These are phyloP conservation scores for Lophochroa leadbeateri DNA, from an alignment of 2,113 vertebrate species.

Conservation along the genomic window DNA sequence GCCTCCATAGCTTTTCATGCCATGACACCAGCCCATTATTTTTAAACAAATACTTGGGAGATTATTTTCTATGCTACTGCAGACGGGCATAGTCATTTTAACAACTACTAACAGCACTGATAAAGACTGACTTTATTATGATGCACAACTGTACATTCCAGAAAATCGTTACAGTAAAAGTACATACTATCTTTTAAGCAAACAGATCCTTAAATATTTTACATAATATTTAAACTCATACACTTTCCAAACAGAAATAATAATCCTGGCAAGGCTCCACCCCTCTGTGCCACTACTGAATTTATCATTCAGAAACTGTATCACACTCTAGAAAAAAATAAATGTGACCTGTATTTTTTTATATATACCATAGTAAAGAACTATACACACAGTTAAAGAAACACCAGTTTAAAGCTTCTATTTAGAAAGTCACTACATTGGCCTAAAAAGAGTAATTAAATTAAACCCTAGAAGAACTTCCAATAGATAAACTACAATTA, in stretches of 20 bases:
- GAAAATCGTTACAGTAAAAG: conserved; percentile 9
- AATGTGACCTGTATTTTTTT: neutral
- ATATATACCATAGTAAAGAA: neutral
- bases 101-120: neutral
- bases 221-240: neutral
- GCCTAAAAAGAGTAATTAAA: neutral
- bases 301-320: neutral
- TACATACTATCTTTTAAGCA: neutral
- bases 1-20: conserved; percentile 76
- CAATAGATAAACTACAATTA: neutral
- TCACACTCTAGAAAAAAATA: neutral
- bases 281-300: neutral
- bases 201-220: neutral
- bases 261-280: neutral
- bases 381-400: neutral
- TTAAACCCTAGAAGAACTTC: neutral
- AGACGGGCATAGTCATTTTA: neutral
- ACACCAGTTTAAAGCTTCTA: neutral
- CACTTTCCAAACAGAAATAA: neutral
- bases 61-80: neutral
- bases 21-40: conserved; percentile 64
- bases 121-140: neutral
- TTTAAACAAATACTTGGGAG: conserved; percentile 54
- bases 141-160: neutral
- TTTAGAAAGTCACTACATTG: neutral